Conservation (phyloP, 2,888 invertebrate species). For the Heteropelma amictum region DNA sequence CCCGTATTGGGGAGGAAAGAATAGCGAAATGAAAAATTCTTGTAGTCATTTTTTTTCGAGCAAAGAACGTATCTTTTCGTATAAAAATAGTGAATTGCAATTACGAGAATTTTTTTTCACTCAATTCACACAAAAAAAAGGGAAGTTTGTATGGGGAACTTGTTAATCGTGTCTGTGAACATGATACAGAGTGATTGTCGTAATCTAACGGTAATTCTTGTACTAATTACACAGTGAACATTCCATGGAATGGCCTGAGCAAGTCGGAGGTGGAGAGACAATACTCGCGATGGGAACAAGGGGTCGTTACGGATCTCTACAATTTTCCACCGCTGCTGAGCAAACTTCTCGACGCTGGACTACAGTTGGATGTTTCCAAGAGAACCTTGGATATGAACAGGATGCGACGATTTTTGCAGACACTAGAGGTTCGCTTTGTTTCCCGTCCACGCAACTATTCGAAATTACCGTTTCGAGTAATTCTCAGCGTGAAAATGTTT, state of each 20-base stretch:
- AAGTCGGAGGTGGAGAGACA: conserved; percentile 65
- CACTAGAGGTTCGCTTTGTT: conserved; percentile 63
- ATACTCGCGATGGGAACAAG: conserved; percentile 62
- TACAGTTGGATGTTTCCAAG: conserved; percentile 66
- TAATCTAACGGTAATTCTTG: too few species aligned
- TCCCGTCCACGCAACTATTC: too few species aligned
- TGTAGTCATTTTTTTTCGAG: too few species aligned
- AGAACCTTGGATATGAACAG: conserved; percentile 68
- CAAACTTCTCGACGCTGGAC: conserved; percentile 67
- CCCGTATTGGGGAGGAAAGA: neutral
- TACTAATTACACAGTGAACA: conserved; percentile 58
- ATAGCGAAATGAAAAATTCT: neutral
- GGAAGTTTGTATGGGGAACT: too few species aligned
- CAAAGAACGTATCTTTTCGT: too few species aligned
- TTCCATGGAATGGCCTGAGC: conserved; percentile 67
- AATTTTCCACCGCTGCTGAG: conserved; percentile 67
- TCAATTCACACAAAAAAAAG: too few species aligned
- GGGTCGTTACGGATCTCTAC: conserved; percentile 63
- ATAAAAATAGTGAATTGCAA: too few species aligned
- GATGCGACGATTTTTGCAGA: conserved; percentile 68
- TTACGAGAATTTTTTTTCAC: too few species aligned
- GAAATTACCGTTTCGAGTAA: neutral
- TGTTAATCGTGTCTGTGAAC: too few species aligned
- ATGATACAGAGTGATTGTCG: too few species aligned
- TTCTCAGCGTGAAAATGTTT: neutral